Evolutionary conservation across 1,140 invertebrate species (phyloP), one percentile per base, ranked within the genome.

Genomic region (Drosophila nasuta): DNA sequence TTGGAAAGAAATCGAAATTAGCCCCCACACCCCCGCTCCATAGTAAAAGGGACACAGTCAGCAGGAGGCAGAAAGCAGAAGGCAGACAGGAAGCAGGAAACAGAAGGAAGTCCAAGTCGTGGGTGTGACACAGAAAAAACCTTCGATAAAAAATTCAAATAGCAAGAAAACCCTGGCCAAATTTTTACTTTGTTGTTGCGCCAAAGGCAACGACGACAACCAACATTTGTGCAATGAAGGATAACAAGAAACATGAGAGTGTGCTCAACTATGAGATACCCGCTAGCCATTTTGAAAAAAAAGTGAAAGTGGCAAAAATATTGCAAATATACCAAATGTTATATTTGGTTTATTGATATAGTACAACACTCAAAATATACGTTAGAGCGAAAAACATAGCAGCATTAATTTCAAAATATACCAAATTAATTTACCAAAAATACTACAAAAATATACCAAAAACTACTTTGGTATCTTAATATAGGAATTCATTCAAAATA

Each of bases 1-100:
- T 86, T 46, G 75, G 56, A 79, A 52, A 81, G 78, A 70, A 87
- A 86, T 76, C 82, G 73, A 78, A 86, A 82, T 81, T 70, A 79
- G 67, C 38, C 43, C 63, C 35, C 11, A 0, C n/a, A 1, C 25
- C 25, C 63, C 35, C 11, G 1, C n/a, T 4, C 25, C 25, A 64
- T 7, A 8, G 6, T 0, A 6, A 33, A 33, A 33, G 30, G 30
- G 30, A 33, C 30, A 33, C 30, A 38, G 35, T 7, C 60, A 10
- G 17, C 17, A 28, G 11, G n/a, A 30, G 13, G 8, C 58, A 57
- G 25, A 17, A 7, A 7, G 17, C 6, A 6, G 25, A 17, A 7
- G 8, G 17, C 6, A 6, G 1, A 6, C 25, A 15, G 8, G 3
- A 25, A 25, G 20, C 57, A 56, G 20, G 8, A 38, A 25, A 38